Conservation (phyloP, 2,888 invertebrate genomes). For the Clepsis dumicolana region DNA sequence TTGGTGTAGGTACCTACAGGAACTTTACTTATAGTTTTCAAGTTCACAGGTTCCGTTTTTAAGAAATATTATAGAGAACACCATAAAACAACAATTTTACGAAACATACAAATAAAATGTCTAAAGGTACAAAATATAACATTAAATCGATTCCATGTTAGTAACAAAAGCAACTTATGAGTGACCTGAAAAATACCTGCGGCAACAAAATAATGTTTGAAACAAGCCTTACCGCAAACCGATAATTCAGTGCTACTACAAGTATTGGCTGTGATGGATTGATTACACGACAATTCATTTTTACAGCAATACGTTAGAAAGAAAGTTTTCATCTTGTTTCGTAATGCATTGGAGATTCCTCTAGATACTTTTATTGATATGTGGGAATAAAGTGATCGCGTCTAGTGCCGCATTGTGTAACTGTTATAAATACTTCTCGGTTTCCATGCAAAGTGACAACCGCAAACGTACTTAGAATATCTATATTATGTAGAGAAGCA, state of each 20-base stretch:
- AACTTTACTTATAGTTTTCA: too few relatives aligned
- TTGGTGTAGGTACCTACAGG: too few relatives aligned
- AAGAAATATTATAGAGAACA: too few relatives aligned
- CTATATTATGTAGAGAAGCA: not conserved
- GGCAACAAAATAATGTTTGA: slow-evolving; percentile 2
- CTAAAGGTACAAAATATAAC: not conserved
- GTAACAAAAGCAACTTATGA: not conserved
- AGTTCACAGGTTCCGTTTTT: too few relatives aligned
- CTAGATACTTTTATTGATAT: slow-evolving; percentile 1
- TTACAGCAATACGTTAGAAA: not conserved
- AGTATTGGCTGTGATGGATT: slow-evolving; percentile 31
- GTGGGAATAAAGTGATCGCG: slow-evolving; percentile 11
- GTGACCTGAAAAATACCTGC: slow-evolving; percentile 4
- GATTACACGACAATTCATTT: slow-evolving; percentile 11
- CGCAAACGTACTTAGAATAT: not conserved
- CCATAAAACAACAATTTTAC: too few relatives aligned
- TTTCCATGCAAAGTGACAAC: slow-evolving; percentile 7
- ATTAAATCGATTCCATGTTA: not conserved
- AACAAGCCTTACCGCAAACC: slow-evolving; percentile 2
- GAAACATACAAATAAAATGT: too few relatives aligned
- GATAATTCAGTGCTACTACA: not conserved
- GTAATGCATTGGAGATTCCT: not conserved
- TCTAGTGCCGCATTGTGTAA: slow-evolving; percentile 12
- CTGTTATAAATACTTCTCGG: not conserved
- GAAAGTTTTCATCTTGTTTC: slow-evolving; percentile 1